Evolutionary conservation across 2,888 invertebrate genomes (phyloP).

Genomic region (Gymnoscelis rufifasciata): DNA sequence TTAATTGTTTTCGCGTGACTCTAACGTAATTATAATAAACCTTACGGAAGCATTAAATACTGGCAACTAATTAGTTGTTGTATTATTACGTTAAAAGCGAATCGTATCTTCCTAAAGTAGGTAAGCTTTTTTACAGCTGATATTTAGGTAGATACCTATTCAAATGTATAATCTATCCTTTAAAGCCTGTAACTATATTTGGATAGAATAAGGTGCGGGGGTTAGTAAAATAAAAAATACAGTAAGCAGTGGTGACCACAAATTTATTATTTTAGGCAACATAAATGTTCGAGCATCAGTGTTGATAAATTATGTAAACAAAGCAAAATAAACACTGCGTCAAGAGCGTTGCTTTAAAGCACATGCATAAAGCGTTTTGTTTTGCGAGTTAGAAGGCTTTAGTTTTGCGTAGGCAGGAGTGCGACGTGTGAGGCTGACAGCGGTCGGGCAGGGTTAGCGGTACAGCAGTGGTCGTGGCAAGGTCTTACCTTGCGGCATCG

Average conservation of each 20-base stretch:
- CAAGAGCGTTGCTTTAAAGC: conserved; percentile 31
- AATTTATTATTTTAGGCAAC: too few relatives aligned
- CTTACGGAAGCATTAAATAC: conserved; percentile 2
- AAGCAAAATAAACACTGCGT: conserved; percentile 12
- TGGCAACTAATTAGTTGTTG: not conserved
- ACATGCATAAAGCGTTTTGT: conserved; percentile 38
- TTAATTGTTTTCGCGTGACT: conserved; percentile 7
- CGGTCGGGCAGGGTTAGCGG: not conserved
- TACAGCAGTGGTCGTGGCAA: conserved; percentile 34
- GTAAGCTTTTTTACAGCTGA: too few relatives aligned
- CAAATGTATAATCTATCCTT: too few relatives aligned
- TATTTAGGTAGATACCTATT: too few relatives aligned
- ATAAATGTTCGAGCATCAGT: conserved; percentile 6
- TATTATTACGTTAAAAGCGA: not conserved
- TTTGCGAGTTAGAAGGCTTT: conserved; percentile 11
- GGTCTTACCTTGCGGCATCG: conserved; percentile 68
- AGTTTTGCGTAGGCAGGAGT: conserved; percentile 47
- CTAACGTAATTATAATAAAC: conserved; percentile 1
- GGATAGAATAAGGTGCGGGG: too few relatives aligned
- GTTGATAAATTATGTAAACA: conserved; percentile 4
- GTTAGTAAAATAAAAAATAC: too few relatives aligned
- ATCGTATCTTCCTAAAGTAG: too few relatives aligned
- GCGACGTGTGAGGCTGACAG: not conserved
- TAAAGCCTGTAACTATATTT: too few relatives aligned
- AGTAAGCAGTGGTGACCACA: too few relatives aligned